phyloP scores from a whole-genome alignment of 2,888 invertebrate genomes.

The Sinohyriopsis cumingii region DNA sequence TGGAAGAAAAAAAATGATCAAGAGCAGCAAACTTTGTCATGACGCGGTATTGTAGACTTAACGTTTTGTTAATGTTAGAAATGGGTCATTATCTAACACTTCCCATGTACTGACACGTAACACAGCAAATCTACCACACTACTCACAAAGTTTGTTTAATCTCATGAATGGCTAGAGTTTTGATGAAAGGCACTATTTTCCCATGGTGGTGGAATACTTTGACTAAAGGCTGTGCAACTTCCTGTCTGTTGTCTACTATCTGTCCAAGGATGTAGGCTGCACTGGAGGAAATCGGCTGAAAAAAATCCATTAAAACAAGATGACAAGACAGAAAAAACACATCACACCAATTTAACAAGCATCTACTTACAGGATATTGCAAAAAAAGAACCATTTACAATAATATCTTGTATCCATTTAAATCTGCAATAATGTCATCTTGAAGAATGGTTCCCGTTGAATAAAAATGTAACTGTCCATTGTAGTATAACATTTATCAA shows the following conservation, averaged over 20 bases:
- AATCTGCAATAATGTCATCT: background rate
- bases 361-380: too few relatives aligned
- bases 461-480: too few relatives aligned
- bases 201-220: slow-evolving; percentile 89
- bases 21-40: too few relatives aligned
- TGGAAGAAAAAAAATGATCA: too few relatives aligned
- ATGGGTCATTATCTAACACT: too few relatives aligned
- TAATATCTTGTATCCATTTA: background rate
- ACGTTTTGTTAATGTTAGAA: too few relatives aligned
- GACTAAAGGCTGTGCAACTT: slow-evolving; percentile 91
- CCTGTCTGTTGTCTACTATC: slow-evolving; percentile 88
- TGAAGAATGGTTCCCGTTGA: background rate
- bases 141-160: slow-evolving; percentile 91
- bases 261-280: slow-evolving; percentile 83
- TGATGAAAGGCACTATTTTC: slow-evolving; percentile 87
- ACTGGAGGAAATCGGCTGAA: slow-evolving; percentile 69
- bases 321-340: background rate
- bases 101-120: background rate
- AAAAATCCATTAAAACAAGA: slow-evolving; percentile 3
- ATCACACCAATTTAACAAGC: background rate
- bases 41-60: too few relatives aligned
- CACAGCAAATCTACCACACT: background rate
- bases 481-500: too few relatives aligned
- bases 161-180: slow-evolving; percentile 87
- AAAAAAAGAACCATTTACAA: too few relatives aligned